Percentiles rank a stretch among this genome's conserved stretches.
Evolutionary conservation across 2,113 vertebrate species (phyloP).

Genomic region (Tapirus terrestris): DNA sequence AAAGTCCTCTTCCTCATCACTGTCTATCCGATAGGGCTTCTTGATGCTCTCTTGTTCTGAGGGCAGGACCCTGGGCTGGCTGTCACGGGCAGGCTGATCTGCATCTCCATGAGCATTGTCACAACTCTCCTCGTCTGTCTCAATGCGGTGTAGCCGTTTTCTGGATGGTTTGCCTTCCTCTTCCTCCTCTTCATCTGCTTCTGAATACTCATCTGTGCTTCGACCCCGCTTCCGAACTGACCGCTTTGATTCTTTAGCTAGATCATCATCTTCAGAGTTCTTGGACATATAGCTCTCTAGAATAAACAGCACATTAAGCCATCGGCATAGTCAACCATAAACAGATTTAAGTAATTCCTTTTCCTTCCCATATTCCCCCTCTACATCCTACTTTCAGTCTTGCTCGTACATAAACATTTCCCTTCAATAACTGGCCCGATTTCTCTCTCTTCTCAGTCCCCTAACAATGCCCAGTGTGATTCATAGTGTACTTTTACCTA

Average conservation of each 20-base stretch:
- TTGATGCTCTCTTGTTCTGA: constrained; percentile 82
- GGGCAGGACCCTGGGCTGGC: constrained; percentile 76
- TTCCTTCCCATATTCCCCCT: neutral
- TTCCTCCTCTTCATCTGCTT: constrained; percentile 85
- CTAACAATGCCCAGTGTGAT: neutral
- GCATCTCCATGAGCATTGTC: constrained; percentile 70
- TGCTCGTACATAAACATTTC: neutral
- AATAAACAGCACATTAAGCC: constrained; percentile 85
- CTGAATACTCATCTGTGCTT: constrained; percentile 83
- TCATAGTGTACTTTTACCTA: neutral
- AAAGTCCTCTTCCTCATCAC: constrained; percentile 92
- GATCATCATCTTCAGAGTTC: constrained; percentile 91
- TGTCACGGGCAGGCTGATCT: constrained; percentile 58
- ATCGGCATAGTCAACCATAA: constrained; percentile 66
- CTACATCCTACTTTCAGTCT: neutral
- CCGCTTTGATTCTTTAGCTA: constrained; percentile 81
- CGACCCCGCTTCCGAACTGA: constrained; percentile 82
- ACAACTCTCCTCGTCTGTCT: constrained; percentile 91
- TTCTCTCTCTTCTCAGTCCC: neutral
- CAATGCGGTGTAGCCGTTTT: constrained; percentile 95
- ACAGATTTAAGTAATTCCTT: neutral
- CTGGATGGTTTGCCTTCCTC: constrained; percentile 91
- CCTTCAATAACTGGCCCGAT: neutral
- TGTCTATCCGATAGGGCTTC: constrained; percentile 89
- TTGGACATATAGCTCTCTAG: constrained; percentile 89